phyloP scores from a whole-genome alignment of 2,113 vertebrate genomes.

The Alligator sinensis region DNA sequence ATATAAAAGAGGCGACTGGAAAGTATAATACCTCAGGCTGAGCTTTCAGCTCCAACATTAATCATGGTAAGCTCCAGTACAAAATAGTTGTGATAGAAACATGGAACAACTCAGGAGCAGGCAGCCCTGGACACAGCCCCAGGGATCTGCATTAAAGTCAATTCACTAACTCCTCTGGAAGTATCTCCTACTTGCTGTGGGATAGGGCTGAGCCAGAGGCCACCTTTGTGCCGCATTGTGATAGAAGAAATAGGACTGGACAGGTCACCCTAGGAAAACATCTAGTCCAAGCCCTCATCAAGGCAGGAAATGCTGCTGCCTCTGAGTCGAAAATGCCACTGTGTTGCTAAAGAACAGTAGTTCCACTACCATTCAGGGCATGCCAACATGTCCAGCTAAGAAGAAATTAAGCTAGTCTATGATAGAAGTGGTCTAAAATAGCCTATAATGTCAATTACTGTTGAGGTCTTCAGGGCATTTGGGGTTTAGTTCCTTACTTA shows the following conservation, averaged over 20 bases:
- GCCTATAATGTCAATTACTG: background rate
- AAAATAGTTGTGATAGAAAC: background rate
- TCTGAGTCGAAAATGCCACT: too few relatives aligned
- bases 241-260: too few relatives aligned
- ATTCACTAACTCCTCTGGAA: constrained; percentile 13
- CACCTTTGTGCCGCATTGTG: background rate
- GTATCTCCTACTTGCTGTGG: constrained; percentile 11
- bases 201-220: constrained; percentile 17
- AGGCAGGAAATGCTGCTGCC: too few relatives aligned
- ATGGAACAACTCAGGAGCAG: constrained; percentile 10
- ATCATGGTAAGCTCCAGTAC: background rate
- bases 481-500: constrained; percentile 77
- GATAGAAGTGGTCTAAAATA: background rate
- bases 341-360: background rate
- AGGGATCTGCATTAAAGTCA: background rate
- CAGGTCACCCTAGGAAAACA: too few relatives aligned
- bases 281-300: too few relatives aligned
- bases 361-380: background rate
- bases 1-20: constrained; percentile 6
- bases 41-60: background rate
- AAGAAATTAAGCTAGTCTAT: background rate
- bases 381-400: background rate
- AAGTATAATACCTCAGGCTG: background rate
- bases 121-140: background rate
- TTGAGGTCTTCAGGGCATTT: background rate